A percentile compares a stretch with the other conserved stretches of the same genome.
Conservation (phyloP, 2,888 invertebrate species). For the Latrodectus hesperus region DNA sequence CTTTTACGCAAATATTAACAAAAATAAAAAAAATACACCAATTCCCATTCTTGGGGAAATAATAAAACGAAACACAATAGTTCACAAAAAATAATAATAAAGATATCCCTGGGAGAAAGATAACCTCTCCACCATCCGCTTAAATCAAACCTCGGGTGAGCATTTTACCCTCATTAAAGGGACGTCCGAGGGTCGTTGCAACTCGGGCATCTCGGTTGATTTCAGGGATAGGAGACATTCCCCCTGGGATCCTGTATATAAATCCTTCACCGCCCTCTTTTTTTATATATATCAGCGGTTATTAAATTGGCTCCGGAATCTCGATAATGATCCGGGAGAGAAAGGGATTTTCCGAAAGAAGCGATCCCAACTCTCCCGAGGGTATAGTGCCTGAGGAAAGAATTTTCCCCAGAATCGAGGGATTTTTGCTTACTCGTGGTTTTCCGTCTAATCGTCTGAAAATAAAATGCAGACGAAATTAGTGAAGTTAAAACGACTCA, state of each 20-base stretch:
- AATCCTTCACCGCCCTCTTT: neutral
- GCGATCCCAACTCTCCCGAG: too few species aligned
- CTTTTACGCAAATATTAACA: too few species aligned
- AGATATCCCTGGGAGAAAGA: neutral
- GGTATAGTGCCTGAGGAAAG: too few species aligned
- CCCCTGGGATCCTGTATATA: conserved; percentile 22
- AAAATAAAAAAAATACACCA: neutral
- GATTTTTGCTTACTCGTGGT: too few species aligned
- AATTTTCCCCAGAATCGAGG: too few species aligned
- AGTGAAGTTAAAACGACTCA: too few species aligned
- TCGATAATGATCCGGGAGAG: conserved; percentile 10
- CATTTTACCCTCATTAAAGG: conserved; percentile 49
- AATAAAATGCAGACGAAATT: too few species aligned
- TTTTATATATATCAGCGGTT: neutral
- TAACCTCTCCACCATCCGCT: conserved; percentile 23
- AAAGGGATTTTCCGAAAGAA: too few species aligned
- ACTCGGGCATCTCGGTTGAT: conserved; percentile 6
- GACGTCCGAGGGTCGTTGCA: neutral
- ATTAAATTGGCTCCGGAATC: conserved; percentile 9
- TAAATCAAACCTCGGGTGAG: conserved; percentile 42
- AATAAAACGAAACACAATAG: neutral
- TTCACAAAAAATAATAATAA: too few species aligned
- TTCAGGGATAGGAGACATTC: neutral
- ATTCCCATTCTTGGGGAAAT: neutral
- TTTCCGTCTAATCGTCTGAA: too few species aligned